phyloP scores from a whole-genome alignment of 1,140 invertebrate species.

The Trachelipus rathkii region DNA sequence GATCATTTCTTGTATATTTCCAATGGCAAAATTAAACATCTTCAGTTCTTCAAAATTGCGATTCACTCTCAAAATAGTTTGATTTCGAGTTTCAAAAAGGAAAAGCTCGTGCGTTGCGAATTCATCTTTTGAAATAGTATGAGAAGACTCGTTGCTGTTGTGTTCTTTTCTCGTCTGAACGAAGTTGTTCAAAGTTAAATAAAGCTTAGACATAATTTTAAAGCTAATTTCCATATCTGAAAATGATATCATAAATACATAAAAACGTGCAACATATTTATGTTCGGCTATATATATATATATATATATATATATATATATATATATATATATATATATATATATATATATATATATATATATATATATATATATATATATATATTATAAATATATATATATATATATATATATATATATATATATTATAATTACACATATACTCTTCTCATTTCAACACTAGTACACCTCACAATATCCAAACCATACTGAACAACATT shows the following conservation, averaged over 20 bases:
- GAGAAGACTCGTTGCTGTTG: not conserved
- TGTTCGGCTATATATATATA: too few species aligned
- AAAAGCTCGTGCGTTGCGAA: not conserved
- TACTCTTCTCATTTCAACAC: too few species aligned
- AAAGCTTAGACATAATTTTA: not conserved
- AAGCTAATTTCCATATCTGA: not conserved
- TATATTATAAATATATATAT: too few species aligned
- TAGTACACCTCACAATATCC: too few species aligned
- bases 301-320: too few species aligned
- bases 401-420: too few species aligned
- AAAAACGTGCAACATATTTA: not conserved
- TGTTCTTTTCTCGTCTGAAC: not conserved
- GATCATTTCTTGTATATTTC: not conserved
- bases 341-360: too few species aligned
- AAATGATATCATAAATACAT: not conserved
- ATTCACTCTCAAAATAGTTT: not conserved
- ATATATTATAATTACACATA: too few species aligned
- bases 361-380: too few species aligned
- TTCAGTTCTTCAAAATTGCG: not conserved
- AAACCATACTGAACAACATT: too few species aligned
- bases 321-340: too few species aligned
- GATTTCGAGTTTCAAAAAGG: slow-evolving; percentile 3
- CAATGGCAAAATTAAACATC: not conserved
- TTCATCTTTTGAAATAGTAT: not conserved
- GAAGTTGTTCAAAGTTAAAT: not conserved